phyloP scores from a whole-genome alignment of 1,140 invertebrate species.

The Choristoneura fumiferana region DNA sequence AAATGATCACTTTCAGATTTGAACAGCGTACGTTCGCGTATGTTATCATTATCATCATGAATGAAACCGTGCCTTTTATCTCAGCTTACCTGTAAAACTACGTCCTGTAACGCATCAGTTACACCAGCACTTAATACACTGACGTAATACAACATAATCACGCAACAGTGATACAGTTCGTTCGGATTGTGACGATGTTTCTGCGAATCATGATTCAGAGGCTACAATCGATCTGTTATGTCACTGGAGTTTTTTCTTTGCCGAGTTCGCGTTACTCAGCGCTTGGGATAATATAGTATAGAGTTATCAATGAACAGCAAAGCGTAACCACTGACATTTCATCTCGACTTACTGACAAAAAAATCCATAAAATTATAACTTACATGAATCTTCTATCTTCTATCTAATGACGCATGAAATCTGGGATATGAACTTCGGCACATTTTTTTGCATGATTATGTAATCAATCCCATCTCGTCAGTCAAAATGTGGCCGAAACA shows the following conservation, averaged over 20 bases:
- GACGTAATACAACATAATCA: slow-evolving; percentile 17
- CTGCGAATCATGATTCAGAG: slow-evolving; percentile 55
- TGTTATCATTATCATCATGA: slow-evolving; percentile 10
- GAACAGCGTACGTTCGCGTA: too few species aligned
- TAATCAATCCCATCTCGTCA: neutral
- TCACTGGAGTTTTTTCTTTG: slow-evolving; percentile 48
- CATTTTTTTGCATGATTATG: neutral
- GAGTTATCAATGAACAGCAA: slow-evolving; percentile 49
- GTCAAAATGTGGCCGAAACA: neutral
- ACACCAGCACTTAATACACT: slow-evolving; percentile 21
- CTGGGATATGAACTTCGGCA: slow-evolving; percentile 6
- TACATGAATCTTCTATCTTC: too few species aligned
- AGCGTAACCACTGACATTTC: slow-evolving; percentile 4
- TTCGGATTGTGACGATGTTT: slow-evolving; percentile 61
- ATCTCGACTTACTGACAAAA: neutral
- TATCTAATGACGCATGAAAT: slow-evolving; percentile 6
- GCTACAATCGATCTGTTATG: slow-evolving; percentile 56
- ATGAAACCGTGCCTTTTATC: slow-evolving; percentile 9
- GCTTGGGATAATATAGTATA: neutral
- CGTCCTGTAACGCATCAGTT: slow-evolving; percentile 31
- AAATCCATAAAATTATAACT: too few species aligned
- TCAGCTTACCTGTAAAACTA: slow-evolving; percentile 12
- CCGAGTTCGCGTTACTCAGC: slow-evolving; percentile 53
- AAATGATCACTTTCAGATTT: too few species aligned
- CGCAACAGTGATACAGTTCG: slow-evolving; percentile 24